Evolutionary conservation across 2,797 vertebrate species (phyloP), one percentile per base, ranked within the genome.

Genomic region (Pseudochromis fuscus): DNA sequence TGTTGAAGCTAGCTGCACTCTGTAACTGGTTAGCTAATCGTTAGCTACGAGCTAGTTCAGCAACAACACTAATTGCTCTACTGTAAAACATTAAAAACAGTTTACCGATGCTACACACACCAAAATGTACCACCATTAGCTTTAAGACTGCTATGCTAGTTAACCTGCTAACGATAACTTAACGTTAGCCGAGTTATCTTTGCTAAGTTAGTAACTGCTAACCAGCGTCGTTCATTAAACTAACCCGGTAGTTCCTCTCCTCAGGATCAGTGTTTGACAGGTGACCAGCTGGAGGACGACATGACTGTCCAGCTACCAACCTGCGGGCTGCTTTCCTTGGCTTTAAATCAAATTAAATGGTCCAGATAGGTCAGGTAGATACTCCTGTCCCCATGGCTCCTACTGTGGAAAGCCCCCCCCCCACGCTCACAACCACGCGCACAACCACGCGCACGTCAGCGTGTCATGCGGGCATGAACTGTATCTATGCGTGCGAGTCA

Each of bases 301-400:
- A 86, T 82, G 4, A 51, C 55, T 51, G 1, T 4, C 27, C 7
- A 27, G 5, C 15, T 53, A 21, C 46, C 18, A 10, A 33, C 23
- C 10, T 10, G 18, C 6, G 24, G 61, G 27, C 11, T 7, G 7
- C 24, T 9, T 11, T 11, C 18, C 19, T 19, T 12, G 42, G n/a
- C n/a, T n/a, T n/a, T n/a, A n/a, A n/a, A n/a, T 42, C 2, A 13
- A 35, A 7, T 25, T 1, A 74, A 50, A 61, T 12, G 25, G 19
- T 44, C 15, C 37, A 38, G 16, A n/a, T 18, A 24, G 2, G n/a
- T n/a, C 16, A 4, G 3, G 33, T 0, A 42, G n/a, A 19, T 8
- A n/a, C 62, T 25, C 56, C 50, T 4, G 69, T 53, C 35, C 53
- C 79, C 85, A 75, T 80, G 72, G 59, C 59, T 84, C 18, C 48